Base-by-base conservation (phyloP, 1,140 invertebrate species). In the Cotesia glomerata region DNA sequence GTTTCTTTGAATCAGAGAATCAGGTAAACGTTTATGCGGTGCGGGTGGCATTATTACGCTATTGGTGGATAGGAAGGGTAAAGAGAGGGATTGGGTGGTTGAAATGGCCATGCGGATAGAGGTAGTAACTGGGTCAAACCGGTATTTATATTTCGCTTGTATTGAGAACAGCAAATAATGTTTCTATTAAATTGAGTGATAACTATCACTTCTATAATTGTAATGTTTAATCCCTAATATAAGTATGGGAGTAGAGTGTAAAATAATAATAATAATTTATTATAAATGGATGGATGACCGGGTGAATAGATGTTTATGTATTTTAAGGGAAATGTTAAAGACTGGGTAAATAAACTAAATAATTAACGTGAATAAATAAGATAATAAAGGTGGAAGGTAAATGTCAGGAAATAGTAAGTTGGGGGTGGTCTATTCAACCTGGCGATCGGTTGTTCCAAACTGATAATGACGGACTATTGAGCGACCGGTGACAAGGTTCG, bases 131-230 rank as follows among this genome's bases (percentile, higher is more conserved):
- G 63, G 74, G 74, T 75, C 74, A 73, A 73, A 75, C 51, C 63
- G 71, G 69, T 73, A 75, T 73, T 75, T 68, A 73, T 75, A 72
- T 75, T 75, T 71, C 52, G 67, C 67, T 72, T 72, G 71, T 36
- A 72, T 70, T 65, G 66, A 67, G 70, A 66, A 49, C 67, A n/a
- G 14, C 51, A 72, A 63, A 73, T 72, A 54, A 54, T 68, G 62
- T 66, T 70, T 59, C 35, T 51, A 59, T 58, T 34, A 67, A 59
- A 35, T 49, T 14, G 9, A 36, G 52, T 65, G 61, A 71, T 71
- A 51, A 71, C 49, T 54, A 71, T 64, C 32, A 51, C 34, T 58
- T 2, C 39, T 45, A 11, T 45, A 45, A 7, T 5, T 45, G 39
- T 45, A 45, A 45, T 11, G 39, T 45, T 45, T 45, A 45, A 45